A percentile compares a stretch with the other conserved stretches of the same genome.
Evolutionary conservation across 1,140 invertebrate genomes (phyloP).

Genomic region (Nephila pilipes): DNA sequence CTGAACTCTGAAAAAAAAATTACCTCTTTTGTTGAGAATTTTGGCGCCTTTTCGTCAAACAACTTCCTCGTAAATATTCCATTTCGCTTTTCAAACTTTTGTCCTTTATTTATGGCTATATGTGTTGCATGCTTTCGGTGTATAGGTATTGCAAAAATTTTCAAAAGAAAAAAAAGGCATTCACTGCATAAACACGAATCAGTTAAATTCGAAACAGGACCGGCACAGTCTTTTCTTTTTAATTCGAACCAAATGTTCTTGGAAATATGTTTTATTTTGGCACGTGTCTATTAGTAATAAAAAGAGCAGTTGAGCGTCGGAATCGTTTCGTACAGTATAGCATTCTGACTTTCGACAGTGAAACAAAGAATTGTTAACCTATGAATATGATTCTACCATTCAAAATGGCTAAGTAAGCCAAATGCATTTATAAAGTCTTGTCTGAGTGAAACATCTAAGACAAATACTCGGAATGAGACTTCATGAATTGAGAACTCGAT

Average conservation of each 20-base stretch:
- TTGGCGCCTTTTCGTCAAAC: background rate
- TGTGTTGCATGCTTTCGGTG: background rate
- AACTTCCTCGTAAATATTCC: slow-evolving; percentile 12
- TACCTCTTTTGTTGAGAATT: background rate
- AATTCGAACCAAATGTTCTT: background rate
- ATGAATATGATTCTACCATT: no score
- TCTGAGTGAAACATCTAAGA: no score
- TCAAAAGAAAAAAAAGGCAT: background rate
- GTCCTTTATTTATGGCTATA: background rate
- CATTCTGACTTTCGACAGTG: no score
- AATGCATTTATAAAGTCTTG: no score
- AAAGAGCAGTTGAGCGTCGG: no score
- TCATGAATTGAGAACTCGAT: no score
- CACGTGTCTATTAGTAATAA: no score
- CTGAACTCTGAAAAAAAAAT: background rate
- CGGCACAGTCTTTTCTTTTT: background rate
- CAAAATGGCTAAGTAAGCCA: no score
- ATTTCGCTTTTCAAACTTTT: background rate
- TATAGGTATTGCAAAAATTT: background rate
- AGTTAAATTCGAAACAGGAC: background rate
- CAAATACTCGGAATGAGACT: no score
- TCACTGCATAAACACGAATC: background rate
- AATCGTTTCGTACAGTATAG: no score
- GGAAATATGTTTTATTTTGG: background rate
- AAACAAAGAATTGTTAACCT: no score